Evolutionary conservation across 2,888 invertebrate genomes (phyloP).

Genomic region (Drosophila pseudotakahashii): DNA sequence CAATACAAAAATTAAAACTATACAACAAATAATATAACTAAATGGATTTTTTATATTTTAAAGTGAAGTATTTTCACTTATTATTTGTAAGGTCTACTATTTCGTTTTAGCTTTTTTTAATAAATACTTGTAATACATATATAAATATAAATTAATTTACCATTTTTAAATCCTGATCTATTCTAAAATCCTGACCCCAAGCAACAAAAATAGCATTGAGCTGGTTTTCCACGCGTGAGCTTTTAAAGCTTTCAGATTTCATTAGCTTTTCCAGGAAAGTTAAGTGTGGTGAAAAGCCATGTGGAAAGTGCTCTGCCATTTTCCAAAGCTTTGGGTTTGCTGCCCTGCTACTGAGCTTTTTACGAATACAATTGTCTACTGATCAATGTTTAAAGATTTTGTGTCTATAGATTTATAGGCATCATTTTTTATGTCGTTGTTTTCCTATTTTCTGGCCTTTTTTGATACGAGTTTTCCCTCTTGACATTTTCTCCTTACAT

Average conservation of each 20-base stretch:
- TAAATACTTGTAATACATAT: no score
- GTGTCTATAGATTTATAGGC: neutral
- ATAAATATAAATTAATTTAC: no score
- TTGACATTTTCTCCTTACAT: neutral
- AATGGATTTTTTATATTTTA: no score
- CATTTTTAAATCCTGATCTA: neutral
- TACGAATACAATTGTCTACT: neutral
- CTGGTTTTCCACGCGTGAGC: neutral
- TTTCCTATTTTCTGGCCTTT: neutral
- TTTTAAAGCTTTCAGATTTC: slow-evolving; percentile 2
- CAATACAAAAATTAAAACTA: no score
- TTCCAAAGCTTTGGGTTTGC: slow-evolving; percentile 19
- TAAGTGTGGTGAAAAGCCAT: slow-evolving; percentile 33
- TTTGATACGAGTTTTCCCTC: neutral
- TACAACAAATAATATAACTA: no score
- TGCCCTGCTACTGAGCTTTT: slow-evolving; percentile 17
- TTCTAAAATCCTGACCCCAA: slow-evolving; percentile 29
- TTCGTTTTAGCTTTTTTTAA: no score
- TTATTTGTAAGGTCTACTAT: no score
- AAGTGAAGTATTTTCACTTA: no score
- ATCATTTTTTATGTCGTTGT: neutral
- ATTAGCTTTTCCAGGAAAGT: slow-evolving; percentile 8
- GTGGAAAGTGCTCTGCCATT: neutral
- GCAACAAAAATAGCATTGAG: slow-evolving; percentile 18
- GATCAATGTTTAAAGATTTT: neutral